These are phyloP conservation scores for Drosophila tripunctata DNA, from an alignment of 2,888 invertebrate genomes.

Conservation along the genomic window DNA sequence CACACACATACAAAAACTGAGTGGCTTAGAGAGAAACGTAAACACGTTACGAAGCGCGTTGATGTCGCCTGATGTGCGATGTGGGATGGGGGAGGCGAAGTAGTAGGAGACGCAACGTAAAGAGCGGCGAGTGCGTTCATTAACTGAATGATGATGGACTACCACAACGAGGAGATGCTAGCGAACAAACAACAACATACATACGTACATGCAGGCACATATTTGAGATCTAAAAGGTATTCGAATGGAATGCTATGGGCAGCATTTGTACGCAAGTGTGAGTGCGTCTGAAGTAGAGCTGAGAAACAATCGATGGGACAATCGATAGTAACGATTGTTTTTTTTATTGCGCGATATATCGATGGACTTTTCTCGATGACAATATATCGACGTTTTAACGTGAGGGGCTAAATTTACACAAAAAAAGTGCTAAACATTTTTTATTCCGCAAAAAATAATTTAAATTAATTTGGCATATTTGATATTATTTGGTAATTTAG, in stretches of 20 bases:
- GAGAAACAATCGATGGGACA: no score
- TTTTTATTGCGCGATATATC: no score
- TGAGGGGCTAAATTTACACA: no score
- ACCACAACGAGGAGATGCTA: conserved; percentile 53
- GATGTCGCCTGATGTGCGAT: conserved; percentile 21
- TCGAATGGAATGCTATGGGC: conserved; percentile 48
- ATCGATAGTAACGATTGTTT: no score
- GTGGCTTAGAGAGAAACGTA: conserved; percentile 73
- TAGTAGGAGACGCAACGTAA: conserved; percentile 1
- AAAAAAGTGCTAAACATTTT: no score
- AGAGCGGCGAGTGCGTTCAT: conserved; percentile 47
- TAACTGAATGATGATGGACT: conserved; percentile 73
- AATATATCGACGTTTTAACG: no score
- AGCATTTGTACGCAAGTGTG: background rate
- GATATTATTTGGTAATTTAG: no score
- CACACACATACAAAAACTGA: conserved; percentile 37
- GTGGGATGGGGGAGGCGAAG: conserved; percentile 18
- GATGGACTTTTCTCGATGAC: no score
- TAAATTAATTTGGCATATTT: no score
- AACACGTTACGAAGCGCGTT: conserved; percentile 66
- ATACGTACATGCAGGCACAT: conserved; percentile 30
- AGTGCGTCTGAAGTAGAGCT: conserved; percentile 8
- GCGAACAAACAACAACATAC: conserved; percentile 54
- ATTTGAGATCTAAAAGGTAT: conserved; percentile 44
- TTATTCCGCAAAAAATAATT: no score